These are phyloP conservation scores for Montipora capitata DNA, from an alignment of 92 coral and sea anemone species.

Conservation along the genomic window DNA sequence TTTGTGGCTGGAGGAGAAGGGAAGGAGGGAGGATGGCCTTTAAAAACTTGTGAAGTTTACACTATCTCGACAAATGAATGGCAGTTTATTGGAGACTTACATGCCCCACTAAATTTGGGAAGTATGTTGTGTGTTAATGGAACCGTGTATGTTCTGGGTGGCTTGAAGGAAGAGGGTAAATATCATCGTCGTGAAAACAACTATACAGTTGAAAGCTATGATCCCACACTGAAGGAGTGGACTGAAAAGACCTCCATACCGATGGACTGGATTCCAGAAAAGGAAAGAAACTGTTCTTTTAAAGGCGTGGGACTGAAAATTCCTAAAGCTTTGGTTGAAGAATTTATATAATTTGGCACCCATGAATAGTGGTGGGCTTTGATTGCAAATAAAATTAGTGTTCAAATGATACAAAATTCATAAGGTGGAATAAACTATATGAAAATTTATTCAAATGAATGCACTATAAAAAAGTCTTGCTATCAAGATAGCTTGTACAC, in stretches of 20 bases:
- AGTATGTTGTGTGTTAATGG: constrained; percentile 37
- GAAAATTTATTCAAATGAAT: too few species aligned
- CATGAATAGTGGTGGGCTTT: too few species aligned
- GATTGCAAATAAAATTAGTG: too few species aligned
- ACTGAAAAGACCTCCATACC: constrained; percentile 33
- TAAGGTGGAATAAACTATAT: too few species aligned
- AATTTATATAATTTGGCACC: too few species aligned
- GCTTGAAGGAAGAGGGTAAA: too few species aligned
- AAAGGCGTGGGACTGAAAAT: too few species aligned
- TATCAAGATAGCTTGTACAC: too few species aligned
- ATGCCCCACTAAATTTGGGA: not conserved
- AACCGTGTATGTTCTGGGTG: constrained; percentile 10
- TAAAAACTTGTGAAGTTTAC: not conserved
- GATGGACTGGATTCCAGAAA: not conserved
- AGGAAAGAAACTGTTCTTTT: not conserved
- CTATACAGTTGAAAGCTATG: constrained; percentile 18
- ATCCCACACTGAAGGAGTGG: constrained; percentile 22
- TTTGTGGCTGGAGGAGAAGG: not conserved
- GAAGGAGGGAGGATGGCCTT: not conserved
- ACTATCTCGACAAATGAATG: constrained; percentile 12
- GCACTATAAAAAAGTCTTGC: too few species aligned
- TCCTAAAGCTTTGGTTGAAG: too few species aligned
- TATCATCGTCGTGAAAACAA: too few species aligned
- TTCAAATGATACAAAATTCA: too few species aligned
- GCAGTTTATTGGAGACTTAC: constrained; percentile 22